Evolutionary conservation across 2,797 vertebrate species (phyloP).

Genomic region (Labeo calbasu): DNA sequence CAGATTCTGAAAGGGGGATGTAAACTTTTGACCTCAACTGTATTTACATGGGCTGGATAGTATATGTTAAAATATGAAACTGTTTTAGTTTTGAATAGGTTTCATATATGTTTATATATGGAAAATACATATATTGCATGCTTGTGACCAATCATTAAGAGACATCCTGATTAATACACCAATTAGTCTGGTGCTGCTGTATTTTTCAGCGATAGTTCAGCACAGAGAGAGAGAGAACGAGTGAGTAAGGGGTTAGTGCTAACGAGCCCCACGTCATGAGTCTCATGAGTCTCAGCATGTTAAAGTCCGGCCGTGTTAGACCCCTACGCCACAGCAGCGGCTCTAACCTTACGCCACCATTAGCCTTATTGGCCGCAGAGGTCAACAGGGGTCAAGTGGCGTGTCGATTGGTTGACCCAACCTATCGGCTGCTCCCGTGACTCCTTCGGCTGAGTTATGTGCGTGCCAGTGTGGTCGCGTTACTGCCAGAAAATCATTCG

Average conservation of each 20-base stretch:
- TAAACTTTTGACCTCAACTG: too few relatives aligned
- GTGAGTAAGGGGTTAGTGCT: constrained; percentile 67
- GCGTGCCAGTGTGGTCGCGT: constrained; percentile 69
- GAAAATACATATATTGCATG: neutral
- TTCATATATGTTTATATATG: neutral
- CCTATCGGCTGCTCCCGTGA: constrained; percentile 61
- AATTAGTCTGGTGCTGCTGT: constrained; percentile 16
- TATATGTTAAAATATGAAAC: neutral
- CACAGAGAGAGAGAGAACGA: constrained; percentile 51
- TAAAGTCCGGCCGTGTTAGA: constrained; percentile 73
- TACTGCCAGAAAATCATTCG: constrained; percentile 80
- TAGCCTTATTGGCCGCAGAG: constrained; percentile 81
- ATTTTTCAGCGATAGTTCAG: constrained; percentile 52
- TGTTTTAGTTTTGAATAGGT: neutral
- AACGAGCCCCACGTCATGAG: constrained; percentile 56
- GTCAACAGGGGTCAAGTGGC: constrained; percentile 78
- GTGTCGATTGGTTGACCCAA: constrained; percentile 77
- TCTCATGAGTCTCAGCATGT: constrained; percentile 53
- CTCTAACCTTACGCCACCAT: constrained; percentile 69
- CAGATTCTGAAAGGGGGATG: too few relatives aligned
- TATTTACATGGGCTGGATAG: neutral
- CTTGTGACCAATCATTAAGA: neutral
- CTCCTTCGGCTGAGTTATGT: constrained; percentile 75
- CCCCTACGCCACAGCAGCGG: constrained; percentile 54
- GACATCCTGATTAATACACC: neutral